These are phyloP conservation scores for Hermetia illucens DNA, from an alignment of 1,140 invertebrate genomes.

Conservation along the genomic window DNA sequence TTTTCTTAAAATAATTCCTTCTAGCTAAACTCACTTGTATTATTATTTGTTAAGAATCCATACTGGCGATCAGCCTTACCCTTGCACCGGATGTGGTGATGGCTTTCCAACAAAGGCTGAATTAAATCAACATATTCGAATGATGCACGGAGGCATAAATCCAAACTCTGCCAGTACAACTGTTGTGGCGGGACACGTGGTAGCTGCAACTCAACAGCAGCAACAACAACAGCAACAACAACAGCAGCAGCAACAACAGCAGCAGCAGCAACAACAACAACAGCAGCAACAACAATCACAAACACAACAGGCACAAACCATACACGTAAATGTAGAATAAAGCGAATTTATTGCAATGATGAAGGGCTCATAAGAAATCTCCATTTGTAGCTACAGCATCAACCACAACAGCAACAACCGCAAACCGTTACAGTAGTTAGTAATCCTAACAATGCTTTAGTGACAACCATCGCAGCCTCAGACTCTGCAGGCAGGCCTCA, in stretches of 20 bases:
- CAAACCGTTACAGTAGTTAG: conserved; percentile 30
- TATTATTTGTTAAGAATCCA: conserved; percentile 28
- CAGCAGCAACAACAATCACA: conserved; percentile 4
- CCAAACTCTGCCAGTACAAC: conserved; percentile 30
- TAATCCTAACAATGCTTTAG: conserved; percentile 23
- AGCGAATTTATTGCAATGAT: too few species aligned
- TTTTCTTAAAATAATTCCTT: conserved; percentile 1
- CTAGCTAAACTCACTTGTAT: neutral
- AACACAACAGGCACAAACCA: conserved; percentile 9
- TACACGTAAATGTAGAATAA: too few species aligned
- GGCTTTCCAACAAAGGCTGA: conserved; percentile 56
- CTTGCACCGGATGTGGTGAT: conserved; percentile 60
- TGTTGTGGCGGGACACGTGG: conserved; percentile 13
- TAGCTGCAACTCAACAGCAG: conserved; percentile 26
- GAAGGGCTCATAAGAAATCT: too few species aligned
- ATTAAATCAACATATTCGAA: conserved; percentile 51
- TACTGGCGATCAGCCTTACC: conserved; percentile 44
- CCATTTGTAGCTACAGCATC: conserved; percentile 26
- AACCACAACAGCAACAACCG: conserved; percentile 25
- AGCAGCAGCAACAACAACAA: conserved; percentile 14
- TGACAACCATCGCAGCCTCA: conserved; percentile 22
- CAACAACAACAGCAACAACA: conserved; percentile 23
- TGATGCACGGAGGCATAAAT: conserved; percentile 34
- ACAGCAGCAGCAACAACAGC: conserved; percentile 20
- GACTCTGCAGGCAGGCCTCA: conserved; percentile 21